These are phyloP conservation scores for Poecile montanus DNA, from an alignment of 2,797 vertebrate genomes.

Conservation along the genomic window DNA sequence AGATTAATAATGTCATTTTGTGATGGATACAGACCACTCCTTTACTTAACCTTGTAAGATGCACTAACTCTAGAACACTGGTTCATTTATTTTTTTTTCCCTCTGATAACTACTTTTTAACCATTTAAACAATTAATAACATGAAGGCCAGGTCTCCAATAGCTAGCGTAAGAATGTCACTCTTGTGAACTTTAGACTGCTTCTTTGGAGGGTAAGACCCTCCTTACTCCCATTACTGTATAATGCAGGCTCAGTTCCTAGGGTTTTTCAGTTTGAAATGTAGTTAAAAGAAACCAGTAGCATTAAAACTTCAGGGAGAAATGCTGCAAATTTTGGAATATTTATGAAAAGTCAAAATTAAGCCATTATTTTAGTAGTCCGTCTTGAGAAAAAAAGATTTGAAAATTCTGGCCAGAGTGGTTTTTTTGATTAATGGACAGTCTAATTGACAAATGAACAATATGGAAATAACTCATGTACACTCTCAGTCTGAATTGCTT, in stretches of 20 bases:
- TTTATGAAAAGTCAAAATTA: neutral
- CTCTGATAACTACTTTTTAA: conserved; percentile 31
- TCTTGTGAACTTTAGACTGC: conserved; percentile 14
- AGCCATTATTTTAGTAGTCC: neutral
- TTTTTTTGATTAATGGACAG: neutral
- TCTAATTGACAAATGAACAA: neutral
- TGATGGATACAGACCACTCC: conserved; percentile 69
- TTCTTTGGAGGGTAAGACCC: neutral
- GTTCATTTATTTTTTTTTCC: conserved; percentile 42
- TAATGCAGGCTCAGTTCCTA: neutral
- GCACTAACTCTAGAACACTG: conserved; percentile 23
- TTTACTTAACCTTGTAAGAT: conserved; percentile 63
- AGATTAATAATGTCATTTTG: conserved; percentile 76
- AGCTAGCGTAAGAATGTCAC: neutral
- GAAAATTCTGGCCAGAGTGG: neutral
- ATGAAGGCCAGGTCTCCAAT: neutral
- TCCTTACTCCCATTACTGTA: neutral
- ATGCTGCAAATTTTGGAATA: neutral
- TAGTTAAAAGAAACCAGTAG: neutral
- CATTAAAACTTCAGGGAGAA: neutral
- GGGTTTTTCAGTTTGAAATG: conserved; percentile 18
- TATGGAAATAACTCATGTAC: neutral
- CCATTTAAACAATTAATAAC: neutral
- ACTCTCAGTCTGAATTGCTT: neutral
- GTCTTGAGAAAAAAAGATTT: neutral